phyloP scores from a whole-genome alignment of 2,113 vertebrate species.

The Malurus elegans region DNA sequence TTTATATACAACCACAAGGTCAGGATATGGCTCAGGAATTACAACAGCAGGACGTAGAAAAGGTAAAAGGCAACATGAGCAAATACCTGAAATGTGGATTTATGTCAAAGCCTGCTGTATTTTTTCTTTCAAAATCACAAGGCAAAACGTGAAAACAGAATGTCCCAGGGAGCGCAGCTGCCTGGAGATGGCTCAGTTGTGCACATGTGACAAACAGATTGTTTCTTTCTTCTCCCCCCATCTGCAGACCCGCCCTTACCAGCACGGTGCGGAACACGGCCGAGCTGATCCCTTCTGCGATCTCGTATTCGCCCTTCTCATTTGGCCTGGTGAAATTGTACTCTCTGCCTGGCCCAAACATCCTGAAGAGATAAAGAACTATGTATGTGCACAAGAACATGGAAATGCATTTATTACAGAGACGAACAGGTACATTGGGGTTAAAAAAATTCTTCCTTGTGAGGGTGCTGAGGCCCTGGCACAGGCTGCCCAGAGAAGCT shows the following conservation, averaged over 20 bases:
- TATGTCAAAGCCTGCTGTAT: neutral
- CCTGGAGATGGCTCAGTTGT: neutral
- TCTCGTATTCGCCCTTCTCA: conserved; percentile 82
- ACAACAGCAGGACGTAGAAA: neutral
- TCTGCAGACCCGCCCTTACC: conserved; percentile 59
- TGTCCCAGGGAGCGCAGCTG: neutral
- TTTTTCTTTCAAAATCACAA: neutral
- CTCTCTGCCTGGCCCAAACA: conserved; percentile 83
- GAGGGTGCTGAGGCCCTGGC: neutral
- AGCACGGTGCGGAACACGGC: conserved; percentile 81
- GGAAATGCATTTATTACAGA: neutral
- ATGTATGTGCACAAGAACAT: neutral
- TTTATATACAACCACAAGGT: neutral
- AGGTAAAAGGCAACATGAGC: neutral
- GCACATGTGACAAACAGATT: neutral
- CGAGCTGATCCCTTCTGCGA: conserved; percentile 79
- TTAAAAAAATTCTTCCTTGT: neutral
- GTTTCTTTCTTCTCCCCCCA: no score
- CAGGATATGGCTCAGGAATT: neutral
- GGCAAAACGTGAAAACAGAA: neutral
- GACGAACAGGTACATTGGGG: rapidly evolving
- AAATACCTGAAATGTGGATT: neutral
- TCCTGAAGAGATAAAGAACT: conserved; percentile 64
- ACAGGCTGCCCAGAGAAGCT: neutral
- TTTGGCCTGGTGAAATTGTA: conserved; percentile 82